phyloP scores from a whole-genome alignment of 2,113 vertebrate species.

The Chascanopsetta lugubris region DNA sequence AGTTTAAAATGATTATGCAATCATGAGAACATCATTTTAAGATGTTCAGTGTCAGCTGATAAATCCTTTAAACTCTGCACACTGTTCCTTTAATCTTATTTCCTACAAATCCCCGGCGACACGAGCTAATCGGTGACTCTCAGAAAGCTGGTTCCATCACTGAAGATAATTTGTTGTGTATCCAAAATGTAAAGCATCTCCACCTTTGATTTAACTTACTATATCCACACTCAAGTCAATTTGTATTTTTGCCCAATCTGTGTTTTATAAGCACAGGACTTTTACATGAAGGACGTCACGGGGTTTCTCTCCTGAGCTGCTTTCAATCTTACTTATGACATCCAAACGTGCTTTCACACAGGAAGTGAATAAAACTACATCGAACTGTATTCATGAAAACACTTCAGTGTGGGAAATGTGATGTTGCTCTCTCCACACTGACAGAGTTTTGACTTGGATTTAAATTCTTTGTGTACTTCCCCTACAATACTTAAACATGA shows the following conservation, averaged over 20 bases:
- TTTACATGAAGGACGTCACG: background rate
- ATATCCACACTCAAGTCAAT: background rate
- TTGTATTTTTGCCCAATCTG: background rate
- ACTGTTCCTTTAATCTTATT: background rate
- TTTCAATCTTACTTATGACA: background rate
- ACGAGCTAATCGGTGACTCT: background rate
- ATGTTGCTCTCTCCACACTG: too few relatives aligned
- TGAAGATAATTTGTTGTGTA: background rate
- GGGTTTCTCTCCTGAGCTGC: background rate
- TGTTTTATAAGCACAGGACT: background rate
- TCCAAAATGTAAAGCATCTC: background rate
- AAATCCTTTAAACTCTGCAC: background rate
- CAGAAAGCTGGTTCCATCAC: background rate
- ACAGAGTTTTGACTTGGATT: too few relatives aligned
- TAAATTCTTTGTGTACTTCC: too few relatives aligned
- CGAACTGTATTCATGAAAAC: background rate
- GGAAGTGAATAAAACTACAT: background rate
- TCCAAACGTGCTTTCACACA: background rate
- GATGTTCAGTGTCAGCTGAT: too few relatives aligned
- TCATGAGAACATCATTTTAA: too few relatives aligned
- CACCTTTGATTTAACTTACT: background rate
- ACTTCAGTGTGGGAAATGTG: too few relatives aligned
- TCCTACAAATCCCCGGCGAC: background rate
- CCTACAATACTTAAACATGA: too few relatives aligned
- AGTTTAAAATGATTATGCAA: too few relatives aligned